Conservation (phyloP, 2,797 vertebrate species). For the Sebastes elongatus region DNA sequence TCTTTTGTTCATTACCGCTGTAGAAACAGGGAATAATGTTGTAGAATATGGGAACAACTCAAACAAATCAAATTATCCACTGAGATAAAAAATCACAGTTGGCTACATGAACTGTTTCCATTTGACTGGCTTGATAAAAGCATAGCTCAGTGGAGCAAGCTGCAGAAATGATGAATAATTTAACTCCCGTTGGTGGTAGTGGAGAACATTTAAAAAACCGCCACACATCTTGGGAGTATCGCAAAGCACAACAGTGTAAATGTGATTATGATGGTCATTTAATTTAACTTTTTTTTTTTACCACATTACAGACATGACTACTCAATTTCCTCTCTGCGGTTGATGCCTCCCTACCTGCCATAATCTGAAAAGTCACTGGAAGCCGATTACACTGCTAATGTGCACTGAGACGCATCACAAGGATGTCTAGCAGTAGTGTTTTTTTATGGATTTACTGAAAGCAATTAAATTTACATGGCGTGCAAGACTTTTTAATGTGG, state of each 20-base stretch:
- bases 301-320: conserved; percentile 5
- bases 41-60: not conserved
- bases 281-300: not conserved
- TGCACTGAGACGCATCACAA: conserved; percentile 22
- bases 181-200: not conserved
- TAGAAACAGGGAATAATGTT: not conserved
- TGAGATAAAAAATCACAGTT: conserved; percentile 11
- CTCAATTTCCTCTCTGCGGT: not conserved
- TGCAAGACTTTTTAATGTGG: conserved; percentile 13
- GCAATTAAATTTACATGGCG: conserved; percentile 21
- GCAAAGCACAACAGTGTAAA: not conserved
- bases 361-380: conserved; percentile 33
- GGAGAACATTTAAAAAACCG: not conserved
- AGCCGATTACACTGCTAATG: conserved; percentile 23
- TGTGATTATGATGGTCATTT: conserved; percentile 30
- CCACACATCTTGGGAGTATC: not conserved
- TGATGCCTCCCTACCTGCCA: conserved; percentile 14
- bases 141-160: conserved; percentile 1
- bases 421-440: not conserved
- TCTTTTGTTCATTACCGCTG: not conserved
- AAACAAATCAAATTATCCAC: not conserved
- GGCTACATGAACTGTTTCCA: conserved; percentile 4
- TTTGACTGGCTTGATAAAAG: conserved; percentile 26
- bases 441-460: conserved; percentile 22
- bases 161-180: conserved; percentile 26